A percentile compares a stretch with the other conserved stretches of the same genome.
Conservation (phyloP, 2,113 vertebrate genomes). For the Tiliqua scincoides region DNA sequence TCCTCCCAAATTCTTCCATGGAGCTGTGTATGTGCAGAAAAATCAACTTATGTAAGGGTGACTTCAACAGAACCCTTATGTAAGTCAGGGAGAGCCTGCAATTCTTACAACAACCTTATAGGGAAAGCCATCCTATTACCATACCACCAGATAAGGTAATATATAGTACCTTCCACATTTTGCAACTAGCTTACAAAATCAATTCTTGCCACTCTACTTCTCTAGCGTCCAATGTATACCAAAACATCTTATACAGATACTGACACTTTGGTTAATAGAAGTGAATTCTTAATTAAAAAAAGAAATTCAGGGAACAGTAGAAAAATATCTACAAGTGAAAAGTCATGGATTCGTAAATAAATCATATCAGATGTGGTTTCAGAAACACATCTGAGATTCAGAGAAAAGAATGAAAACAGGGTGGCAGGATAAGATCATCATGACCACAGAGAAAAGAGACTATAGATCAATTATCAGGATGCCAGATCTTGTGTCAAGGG, state of each 20-base stretch:
- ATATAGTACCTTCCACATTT: not conserved
- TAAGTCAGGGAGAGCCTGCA: too few relatives aligned
- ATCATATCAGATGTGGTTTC: not conserved
- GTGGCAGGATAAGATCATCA: not conserved
- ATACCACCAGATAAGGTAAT: too few relatives aligned
- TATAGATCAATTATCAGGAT: not conserved
- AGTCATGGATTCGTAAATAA: not conserved
- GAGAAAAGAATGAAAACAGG: not conserved
- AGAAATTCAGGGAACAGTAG: not conserved
- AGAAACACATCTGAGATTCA: not conserved
- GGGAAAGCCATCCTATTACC: not conserved
- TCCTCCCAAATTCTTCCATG: too few relatives aligned
- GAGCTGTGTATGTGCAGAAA: too few relatives aligned
- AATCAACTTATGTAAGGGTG: too few relatives aligned
- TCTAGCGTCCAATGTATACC: not conserved
- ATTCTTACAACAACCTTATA: not conserved
- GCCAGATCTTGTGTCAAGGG: not conserved
- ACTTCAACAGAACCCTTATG: too few relatives aligned
- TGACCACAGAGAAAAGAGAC: not conserved
- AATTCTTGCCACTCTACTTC: not conserved
- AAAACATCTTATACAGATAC: not conserved
- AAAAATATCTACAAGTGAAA: not conserved
- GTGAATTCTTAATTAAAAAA: not conserved
- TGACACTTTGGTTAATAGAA: not conserved
- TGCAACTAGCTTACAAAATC: not conserved